Conservation (phyloP, 2,888 invertebrate genomes). For the Seira sanloemensis region DNA sequence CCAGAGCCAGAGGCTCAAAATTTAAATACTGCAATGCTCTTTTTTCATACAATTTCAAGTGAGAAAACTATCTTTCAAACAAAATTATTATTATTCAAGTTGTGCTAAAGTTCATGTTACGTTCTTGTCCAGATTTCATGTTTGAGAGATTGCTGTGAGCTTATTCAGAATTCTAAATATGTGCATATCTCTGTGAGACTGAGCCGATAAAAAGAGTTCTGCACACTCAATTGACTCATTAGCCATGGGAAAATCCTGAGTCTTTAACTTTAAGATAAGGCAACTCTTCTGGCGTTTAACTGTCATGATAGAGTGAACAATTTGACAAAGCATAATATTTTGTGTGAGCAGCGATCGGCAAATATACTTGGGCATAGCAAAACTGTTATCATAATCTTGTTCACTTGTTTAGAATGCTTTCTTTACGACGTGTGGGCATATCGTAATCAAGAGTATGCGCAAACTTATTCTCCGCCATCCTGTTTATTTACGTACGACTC, state of each 20-base stretch:
- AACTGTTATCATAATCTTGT: not conserved
- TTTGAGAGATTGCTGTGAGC: too few relatives aligned
- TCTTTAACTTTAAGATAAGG: constrained; percentile 43
- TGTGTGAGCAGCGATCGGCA: too few relatives aligned
- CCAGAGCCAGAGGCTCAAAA: too few relatives aligned
- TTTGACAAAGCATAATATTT: too few relatives aligned
- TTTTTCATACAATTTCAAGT: too few relatives aligned
- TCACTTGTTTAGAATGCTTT: not conserved
- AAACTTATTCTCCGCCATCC: not conserved
- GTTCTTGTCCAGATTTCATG: too few relatives aligned
- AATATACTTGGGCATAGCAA: not conserved
- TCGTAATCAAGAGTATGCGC: not conserved
- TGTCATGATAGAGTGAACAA: not conserved
- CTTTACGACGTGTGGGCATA: not conserved
- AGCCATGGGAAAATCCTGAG: constrained; percentile 55
- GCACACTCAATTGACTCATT: constrained; percentile 45
- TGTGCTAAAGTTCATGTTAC: too few relatives aligned
- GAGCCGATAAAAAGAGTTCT: not conserved
- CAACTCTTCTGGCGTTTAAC: not conserved
- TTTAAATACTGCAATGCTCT: too few relatives aligned
- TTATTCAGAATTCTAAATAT: too few relatives aligned
- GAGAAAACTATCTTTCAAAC: too few relatives aligned
- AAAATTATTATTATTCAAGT: too few relatives aligned
- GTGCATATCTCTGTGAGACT: not conserved
- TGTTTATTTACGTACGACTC: not conserved